Base-by-base conservation (phyloP, 2,113 vertebrate genomes). In the Elephas maximus region DNA sequence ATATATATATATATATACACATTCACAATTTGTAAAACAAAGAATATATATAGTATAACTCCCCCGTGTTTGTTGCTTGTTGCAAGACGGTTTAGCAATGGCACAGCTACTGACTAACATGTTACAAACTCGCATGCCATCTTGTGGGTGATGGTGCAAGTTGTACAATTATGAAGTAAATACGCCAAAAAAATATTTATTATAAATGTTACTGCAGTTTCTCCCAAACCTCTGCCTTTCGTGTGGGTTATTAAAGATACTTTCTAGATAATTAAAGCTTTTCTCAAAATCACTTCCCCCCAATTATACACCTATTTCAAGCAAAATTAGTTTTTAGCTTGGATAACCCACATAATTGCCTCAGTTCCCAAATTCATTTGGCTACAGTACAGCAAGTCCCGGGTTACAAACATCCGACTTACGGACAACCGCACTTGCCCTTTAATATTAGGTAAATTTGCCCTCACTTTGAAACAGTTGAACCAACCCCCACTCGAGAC, bases 111-210 rank as follows among this genome's bases (percentile, higher is more conserved):
- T 23, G 18, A 63, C 51, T 91, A 53, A 44, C 2, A 10, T 85
- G 28, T 91, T 71, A 87, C 74, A 97, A 94, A 81, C 96, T 96
- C 78, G 69, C n/a, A 76, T 90, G 97, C 98, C 97, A 96, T 88
- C 98, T 98, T 80, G 96, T 98, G 98, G 98, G 95, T 41, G 51
- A 74, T 53, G 33, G 14, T 71, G 26, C 74, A 44, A 91, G 67
- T 67, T 57, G 44, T 96, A 7, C 57, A 74, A 24, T 45, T 53
- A 81, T 33, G 37, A 95, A 95, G 65, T 67, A 95, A 97, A 88
- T 65, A 71, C 21, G 81, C 8, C 26, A 8, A 0, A 2, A n/a
- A 74, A 96, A 86, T 65, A 67, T 65, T 83, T 92, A 90, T 88
- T 90, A 53, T 86, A 89, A 94, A 21, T 83, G 33, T 9, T 9